A percentile compares a stretch with the other conserved stretches of the same genome.
These are phyloP conservation scores for Champsocephalus gunnari DNA, from an alignment of 2,797 vertebrate genomes.

Conservation along the genomic window DNA sequence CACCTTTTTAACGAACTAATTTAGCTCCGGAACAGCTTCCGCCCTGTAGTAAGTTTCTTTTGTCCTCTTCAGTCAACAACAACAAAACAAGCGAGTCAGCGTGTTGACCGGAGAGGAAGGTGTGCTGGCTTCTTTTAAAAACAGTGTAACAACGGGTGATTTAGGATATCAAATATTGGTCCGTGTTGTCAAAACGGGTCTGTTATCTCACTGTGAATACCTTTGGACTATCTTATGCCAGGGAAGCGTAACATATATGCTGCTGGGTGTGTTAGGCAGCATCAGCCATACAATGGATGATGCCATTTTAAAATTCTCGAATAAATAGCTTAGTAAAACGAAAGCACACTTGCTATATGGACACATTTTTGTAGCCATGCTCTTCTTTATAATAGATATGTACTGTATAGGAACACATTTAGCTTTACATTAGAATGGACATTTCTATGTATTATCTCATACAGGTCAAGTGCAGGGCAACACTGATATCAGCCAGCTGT, in stretches of 20 bases:
- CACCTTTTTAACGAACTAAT: neutral
- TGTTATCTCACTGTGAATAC: constrained; percentile 49
- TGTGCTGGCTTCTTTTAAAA: neutral
- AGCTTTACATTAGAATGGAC: neutral
- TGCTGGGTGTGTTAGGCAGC: constrained; percentile 61
- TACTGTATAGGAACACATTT: neutral
- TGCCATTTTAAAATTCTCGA: constrained; percentile 46
- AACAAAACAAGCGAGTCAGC: constrained; percentile 58
- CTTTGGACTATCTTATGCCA: constrained; percentile 68
- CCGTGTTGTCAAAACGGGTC: constrained; percentile 5
- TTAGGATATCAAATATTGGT: neutral
- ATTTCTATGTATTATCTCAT: neutral
- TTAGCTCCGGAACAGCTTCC: constrained; percentile 50
- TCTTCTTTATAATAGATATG: neutral
- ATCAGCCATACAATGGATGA: constrained; percentile 22
- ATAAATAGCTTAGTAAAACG: constrained; percentile 6
- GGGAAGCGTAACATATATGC: constrained; percentile 12
- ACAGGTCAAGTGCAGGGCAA: constrained; percentile 12
- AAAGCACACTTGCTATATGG: neutral
- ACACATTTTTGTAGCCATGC: neutral
- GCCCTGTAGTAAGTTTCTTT: constrained; percentile 81
- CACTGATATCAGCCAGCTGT: neutral
- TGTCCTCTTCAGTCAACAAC: constrained; percentile 80
- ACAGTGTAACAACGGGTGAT: neutral
- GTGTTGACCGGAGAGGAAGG: constrained; percentile 5